These are phyloP conservation scores for Saxidomus purpurata DNA, from an alignment of 1,140 invertebrate genomes.

Conservation along the genomic window DNA sequence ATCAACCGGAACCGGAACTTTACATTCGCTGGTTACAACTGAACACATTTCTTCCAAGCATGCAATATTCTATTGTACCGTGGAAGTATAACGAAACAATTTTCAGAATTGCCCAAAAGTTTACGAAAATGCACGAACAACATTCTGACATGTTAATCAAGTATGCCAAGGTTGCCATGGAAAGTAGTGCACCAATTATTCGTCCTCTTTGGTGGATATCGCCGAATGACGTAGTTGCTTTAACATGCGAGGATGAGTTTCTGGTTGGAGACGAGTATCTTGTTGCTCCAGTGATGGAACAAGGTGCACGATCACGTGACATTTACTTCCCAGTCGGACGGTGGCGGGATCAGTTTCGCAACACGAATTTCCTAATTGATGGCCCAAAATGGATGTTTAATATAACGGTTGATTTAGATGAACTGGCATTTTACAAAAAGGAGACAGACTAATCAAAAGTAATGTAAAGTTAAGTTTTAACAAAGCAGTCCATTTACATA, in stretches of 20 bases:
- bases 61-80: conserved; percentile 96
- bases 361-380: conserved; percentile 79
- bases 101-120: conserved; percentile 89
- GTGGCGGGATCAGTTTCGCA: conserved; percentile 73
- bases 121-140: conserved; percentile 90
- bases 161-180: conserved; percentile 69
- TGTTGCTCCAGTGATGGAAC: conserved; percentile 93
- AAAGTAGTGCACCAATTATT: conserved; percentile 87
- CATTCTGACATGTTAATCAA: conserved; percentile 84
- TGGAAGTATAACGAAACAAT: conserved; percentile 94
- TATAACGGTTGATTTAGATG: conserved; percentile 88
- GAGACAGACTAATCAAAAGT: background rate
- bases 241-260: conserved; percentile 94
- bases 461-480: too few relatives aligned
- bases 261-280: conserved; percentile 94
- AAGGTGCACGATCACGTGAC: conserved; percentile 90
- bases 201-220: conserved; percentile 97
- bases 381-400: conserved; percentile 90
- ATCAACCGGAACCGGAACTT: conserved; percentile 91
- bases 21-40: conserved; percentile 96
- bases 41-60: conserved; percentile 94
- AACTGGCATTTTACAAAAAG: conserved; percentile 75
- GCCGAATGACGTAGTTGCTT: conserved; percentile 92
- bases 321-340: conserved; percentile 88
- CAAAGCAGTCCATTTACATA: too few relatives aligned